Evolutionary conservation across 2,113 vertebrate species (phyloP), one percentile per base, ranked within the genome.

Genomic region (Gallinago paraguaiae): DNA sequence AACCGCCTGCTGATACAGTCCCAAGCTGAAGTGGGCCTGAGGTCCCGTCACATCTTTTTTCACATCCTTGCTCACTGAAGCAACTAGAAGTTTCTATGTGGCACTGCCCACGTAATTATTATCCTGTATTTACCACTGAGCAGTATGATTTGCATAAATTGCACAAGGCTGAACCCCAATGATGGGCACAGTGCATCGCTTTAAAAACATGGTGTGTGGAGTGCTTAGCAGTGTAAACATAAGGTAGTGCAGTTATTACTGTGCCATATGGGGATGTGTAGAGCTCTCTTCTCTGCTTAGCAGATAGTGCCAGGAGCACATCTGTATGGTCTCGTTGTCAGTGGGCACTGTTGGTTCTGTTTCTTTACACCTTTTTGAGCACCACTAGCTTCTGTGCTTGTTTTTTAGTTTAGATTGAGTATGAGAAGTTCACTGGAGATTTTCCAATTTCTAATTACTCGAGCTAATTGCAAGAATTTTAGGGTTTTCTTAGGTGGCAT

Each of bases 401-500:
- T 95, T 96, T 97, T 90, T 94, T 37, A 20, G 46, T 81, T 97
- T 84, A 96, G 43, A 93, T 3, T 86, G 43, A 90, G 76, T 75
- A 90, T 41, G 45, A 81, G 65, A 96, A 96, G 81, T 95, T 97
- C 72, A 85, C 37, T 96, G 93, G 91, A 96, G 78, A 80, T 71
- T 95, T 96, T 97, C 90, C 80, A 96, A 65, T 92, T 83, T 95
- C 84, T 96, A 96, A 97, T 97, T 97, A 96, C 82, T 91, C 23
- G 35, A 63, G 64, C 96, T 98, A 97, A 96, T 96, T 95, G 65
- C 78, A 96, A 96, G 92, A 95, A 88, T 93, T 96, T 97, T 95
- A 96, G 50, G 89, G 96, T 96, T 96, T 43, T 93, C 54, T 85
- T 86, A 90, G 60, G 74, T 94, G 78, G 65, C 60, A 93, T 96